These are phyloP conservation scores for Myotis findleyi DNA, from an alignment of 2,797 vertebrate species.

Conservation along the genomic window DNA sequence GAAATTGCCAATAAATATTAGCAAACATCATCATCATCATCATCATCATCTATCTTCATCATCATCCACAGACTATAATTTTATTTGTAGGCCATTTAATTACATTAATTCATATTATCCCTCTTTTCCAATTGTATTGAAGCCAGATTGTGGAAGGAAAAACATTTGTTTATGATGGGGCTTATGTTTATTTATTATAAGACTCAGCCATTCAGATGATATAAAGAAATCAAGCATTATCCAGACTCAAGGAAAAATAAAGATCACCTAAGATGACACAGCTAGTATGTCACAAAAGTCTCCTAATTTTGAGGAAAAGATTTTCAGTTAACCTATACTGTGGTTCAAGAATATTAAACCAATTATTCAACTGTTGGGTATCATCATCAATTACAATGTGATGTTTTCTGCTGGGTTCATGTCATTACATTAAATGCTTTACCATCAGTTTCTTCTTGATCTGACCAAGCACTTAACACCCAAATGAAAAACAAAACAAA, in stretches of 20 bases:
- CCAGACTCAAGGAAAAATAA: slow-evolving; percentile 7
- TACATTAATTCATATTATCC: background rate
- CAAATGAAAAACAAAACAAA: slow-evolving; percentile 44
- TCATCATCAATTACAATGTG: slow-evolving; percentile 25
- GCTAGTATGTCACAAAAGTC: background rate
- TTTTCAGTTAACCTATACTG: slow-evolving; percentile 31
- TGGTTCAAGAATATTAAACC: slow-evolving; percentile 50
- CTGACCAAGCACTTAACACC: slow-evolving; percentile 29
- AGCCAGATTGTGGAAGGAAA: background rate
- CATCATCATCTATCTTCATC: background rate
- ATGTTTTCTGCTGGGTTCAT: slow-evolving; percentile 20
- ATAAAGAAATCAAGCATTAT: slow-evolving; percentile 44
- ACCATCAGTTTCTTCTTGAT: slow-evolving; percentile 43
- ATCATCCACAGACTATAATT: background rate
- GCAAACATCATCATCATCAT: background rate
- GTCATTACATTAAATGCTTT: slow-evolving; percentile 41
- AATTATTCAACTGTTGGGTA: background rate
- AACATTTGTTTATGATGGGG: slow-evolving; percentile 15
- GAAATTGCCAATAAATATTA: background rate
- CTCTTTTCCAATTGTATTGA: background rate
- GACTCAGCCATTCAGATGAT: slow-evolving; percentile 19
- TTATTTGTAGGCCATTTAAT: slow-evolving; percentile 53
- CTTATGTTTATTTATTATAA: slow-evolving; percentile 39
- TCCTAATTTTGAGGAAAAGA: background rate
- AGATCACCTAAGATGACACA: slow-evolving; percentile 4